A percentile compares a stretch with the other conserved stretches of the same genome.
Evolutionary conservation across 2,888 invertebrate genomes (phyloP).

Genomic region (Callyntrura guangdongensis): DNA sequence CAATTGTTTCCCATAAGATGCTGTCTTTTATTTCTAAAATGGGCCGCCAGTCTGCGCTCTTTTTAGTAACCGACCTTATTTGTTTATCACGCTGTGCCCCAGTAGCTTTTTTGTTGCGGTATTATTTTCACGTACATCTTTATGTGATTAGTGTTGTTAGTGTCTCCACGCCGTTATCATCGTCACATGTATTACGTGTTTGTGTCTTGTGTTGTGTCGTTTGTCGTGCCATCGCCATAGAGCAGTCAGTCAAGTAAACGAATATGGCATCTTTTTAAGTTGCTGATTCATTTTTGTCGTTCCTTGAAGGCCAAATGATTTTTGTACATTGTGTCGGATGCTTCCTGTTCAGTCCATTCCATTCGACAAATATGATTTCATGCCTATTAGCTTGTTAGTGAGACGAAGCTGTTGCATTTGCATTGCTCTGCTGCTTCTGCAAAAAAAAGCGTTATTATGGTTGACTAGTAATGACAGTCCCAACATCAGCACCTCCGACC

Average conservation of each 20-base stretch:
- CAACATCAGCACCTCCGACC: background rate
- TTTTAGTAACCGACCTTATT: conserved; percentile 27
- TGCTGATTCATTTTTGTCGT: conserved; percentile 79
- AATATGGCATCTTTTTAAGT: conserved; percentile 22
- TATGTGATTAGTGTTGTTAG: conserved; percentile 51
- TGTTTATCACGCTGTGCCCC: conserved; percentile 43
- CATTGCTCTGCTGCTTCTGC: background rate
- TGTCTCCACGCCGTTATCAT: background rate
- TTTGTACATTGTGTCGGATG: conserved; percentile 77
- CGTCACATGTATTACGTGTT: background rate
- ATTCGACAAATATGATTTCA: conserved; percentile 69
- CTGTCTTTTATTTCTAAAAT: background rate
- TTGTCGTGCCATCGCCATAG: conserved; percentile 19
- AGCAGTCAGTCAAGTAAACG: conserved; percentile 43
- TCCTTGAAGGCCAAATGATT: conserved; percentile 74
- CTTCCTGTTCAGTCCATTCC: conserved; percentile 77
- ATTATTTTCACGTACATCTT: conserved; percentile 45
- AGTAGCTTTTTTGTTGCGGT: conserved; percentile 71
- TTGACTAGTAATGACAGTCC: conserved; percentile 36
- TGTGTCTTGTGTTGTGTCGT: conserved; percentile 13
- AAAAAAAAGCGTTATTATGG: conserved; percentile 20
- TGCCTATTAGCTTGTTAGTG: conserved; percentile 44
- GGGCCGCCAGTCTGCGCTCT: background rate
- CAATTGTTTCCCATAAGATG: background rate
- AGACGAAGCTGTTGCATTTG: conserved; percentile 3